Evolutionary conservation across 2,888 invertebrate genomes (phyloP).

Genomic region (Philaethria dido): DNA sequence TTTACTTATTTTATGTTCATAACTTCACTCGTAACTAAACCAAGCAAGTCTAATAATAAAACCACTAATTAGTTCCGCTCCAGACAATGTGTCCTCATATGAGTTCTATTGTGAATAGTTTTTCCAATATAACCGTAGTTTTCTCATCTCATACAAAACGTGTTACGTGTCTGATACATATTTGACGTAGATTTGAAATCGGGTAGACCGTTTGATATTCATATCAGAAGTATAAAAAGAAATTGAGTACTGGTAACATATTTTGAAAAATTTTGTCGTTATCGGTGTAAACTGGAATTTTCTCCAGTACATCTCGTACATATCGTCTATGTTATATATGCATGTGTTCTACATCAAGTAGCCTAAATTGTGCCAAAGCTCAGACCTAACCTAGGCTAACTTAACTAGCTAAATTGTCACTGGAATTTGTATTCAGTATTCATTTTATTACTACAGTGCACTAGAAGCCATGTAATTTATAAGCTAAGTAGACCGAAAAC

Average conservation of each 20-base stretch:
- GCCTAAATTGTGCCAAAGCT: background rate
- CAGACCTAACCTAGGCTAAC: conserved; percentile 12
- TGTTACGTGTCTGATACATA: conserved; percentile 34
- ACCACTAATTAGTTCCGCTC: conserved; percentile 52
- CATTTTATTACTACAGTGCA: conserved; percentile 31
- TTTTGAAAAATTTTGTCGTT: conserved; percentile 9
- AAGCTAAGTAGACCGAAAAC: conserved; percentile 27
- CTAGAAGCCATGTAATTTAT: conserved; percentile 31
- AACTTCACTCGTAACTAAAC: conserved; percentile 59
- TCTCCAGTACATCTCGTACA: background rate
- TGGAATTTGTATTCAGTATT: conserved; percentile 35
- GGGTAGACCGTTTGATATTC: conserved; percentile 32
- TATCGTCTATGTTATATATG: background rate
- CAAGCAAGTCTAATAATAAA: conserved; percentile 61
- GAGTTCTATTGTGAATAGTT: conserved; percentile 44
- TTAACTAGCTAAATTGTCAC: conserved; percentile 32
- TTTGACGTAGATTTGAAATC: conserved; percentile 36
- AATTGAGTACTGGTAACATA: conserved; percentile 16
- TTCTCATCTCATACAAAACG: conserved; percentile 41
- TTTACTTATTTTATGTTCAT: conserved; percentile 70
- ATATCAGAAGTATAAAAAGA: conserved; percentile 31
- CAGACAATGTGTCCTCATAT: conserved; percentile 43
- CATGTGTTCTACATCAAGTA: background rate
- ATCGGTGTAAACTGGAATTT: background rate
- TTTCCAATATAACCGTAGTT: conserved; percentile 35